Base-by-base conservation (phyloP, 2,888 invertebrate species). In the Amphipoea oculea region DNA sequence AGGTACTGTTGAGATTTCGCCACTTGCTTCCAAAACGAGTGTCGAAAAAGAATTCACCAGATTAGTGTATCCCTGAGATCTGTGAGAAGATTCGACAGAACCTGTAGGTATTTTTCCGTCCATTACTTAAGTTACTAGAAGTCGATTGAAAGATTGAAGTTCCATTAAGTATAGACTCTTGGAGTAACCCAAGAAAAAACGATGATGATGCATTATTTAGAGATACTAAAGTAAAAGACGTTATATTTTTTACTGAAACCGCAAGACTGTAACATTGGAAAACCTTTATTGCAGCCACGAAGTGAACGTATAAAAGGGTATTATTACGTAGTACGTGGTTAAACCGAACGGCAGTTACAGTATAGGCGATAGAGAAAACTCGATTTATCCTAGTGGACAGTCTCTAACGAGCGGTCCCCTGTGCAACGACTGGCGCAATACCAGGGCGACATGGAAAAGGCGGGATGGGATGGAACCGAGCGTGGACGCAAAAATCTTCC, bases 381-480 rank as follows among this genome's bases (percentile, higher is more conserved):
- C 94, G 91, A 94, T 94, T 94, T 94, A 92, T 92, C 91, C 88
- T 87, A 90, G 91, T 91, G 93, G 94, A 93, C 92, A 91, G 89
- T 86, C 86, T 89, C 89, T 94, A 94, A 94, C 93, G 94, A 94
- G 94, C 89, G 87, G 83, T 88, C 89, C 88, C 90, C 88, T 86
- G 89, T 89, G 90, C 90, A 90, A 91, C 92, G 91, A 87, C 91
- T 90, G 87, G 84, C 91, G 89, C 91, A 92, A 92, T 92, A 90
- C 90, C 87, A 86, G 82, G 69, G 84, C 82, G 89, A 96, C 96
- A 96, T 86, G 94, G 91, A 95, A 96, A 94, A 93, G 96, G 96
- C 96, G 95, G 95, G 91, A 81, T 90, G 79, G 82, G 83, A 80
- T 89, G 81, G 82, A 83, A 87, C 88, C 85, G 89, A 87, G 89